Evolutionary conservation across 2,797 vertebrate genomes (phyloP).

Genomic region (Forpus xanthops): DNA sequence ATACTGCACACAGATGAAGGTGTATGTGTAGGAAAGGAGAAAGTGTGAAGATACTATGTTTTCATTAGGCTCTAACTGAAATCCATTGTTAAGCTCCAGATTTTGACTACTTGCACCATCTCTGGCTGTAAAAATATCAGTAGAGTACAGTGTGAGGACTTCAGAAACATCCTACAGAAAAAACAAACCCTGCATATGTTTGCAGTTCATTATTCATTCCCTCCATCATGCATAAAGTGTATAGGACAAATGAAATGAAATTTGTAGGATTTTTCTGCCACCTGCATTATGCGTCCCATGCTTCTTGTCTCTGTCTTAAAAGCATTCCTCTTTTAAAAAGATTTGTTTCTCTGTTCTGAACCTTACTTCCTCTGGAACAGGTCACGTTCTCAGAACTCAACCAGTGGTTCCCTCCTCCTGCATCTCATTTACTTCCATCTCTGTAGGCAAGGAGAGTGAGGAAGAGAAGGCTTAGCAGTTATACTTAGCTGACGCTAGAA

Average conservation of each 20-base stretch:
- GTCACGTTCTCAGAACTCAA: neutral
- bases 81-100: neutral
- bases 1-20: neutral
- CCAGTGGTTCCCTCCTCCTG: neutral
- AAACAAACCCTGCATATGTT: neutral
- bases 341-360: neutral
- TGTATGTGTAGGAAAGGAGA: neutral
- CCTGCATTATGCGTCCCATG: accelerated
- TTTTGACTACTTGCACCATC: neutral
- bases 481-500: neutral
- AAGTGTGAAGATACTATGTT: neutral
- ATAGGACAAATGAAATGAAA: neutral
- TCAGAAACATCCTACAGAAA: neutral
- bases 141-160: neutral
- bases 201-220: neutral
- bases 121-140: neutral
- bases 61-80: neutral
- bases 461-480: neutral
- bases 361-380: constrained; percentile 11
- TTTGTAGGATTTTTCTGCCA: neutral
- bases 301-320: neutral
- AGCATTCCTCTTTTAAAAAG: neutral
- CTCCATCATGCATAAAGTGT: neutral
- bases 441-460: neutral
- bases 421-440: neutral